Evolutionary conservation across 2,113 vertebrate genomes (phyloP).

Genomic region (Pithys albifrons): DNA sequence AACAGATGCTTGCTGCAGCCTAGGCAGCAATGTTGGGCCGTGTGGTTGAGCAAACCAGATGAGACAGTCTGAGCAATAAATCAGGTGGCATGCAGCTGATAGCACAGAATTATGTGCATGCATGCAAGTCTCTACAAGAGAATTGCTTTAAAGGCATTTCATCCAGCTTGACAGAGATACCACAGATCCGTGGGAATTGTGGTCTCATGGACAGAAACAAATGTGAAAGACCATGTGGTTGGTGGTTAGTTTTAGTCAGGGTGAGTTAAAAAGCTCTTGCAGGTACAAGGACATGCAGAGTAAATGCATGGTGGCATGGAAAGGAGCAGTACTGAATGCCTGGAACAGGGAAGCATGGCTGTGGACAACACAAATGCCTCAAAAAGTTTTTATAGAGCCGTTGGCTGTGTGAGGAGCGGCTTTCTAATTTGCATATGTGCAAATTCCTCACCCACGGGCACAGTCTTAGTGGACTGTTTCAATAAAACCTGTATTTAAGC

Average conservation of each 20-base stretch:
- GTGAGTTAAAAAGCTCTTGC: background rate
- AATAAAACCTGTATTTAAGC: background rate
- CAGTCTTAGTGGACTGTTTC: background rate
- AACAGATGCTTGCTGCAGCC: background rate
- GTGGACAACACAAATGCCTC: background rate
- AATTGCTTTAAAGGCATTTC: background rate
- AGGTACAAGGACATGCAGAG: background rate
- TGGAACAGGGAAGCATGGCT: fast-evolving
- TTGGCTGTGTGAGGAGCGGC: background rate
- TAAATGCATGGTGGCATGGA: background rate
- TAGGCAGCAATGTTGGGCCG: background rate
- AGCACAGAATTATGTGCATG: background rate
- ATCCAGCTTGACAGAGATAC: background rate
- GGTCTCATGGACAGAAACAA: background rate
- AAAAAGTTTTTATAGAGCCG: background rate
- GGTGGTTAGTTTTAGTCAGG: background rate
- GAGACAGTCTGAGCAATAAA: background rate
- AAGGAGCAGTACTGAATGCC: background rate
- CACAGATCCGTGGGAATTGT: fast-evolving
- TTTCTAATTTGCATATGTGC: background rate
- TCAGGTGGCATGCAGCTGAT: background rate
- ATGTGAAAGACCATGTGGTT: background rate
- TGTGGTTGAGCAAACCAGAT: fast-evolving
- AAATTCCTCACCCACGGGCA: background rate
- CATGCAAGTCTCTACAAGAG: background rate